phyloP scores from a whole-genome alignment of 2,888 invertebrate genomes.

The Oeneis ivallda region DNA sequence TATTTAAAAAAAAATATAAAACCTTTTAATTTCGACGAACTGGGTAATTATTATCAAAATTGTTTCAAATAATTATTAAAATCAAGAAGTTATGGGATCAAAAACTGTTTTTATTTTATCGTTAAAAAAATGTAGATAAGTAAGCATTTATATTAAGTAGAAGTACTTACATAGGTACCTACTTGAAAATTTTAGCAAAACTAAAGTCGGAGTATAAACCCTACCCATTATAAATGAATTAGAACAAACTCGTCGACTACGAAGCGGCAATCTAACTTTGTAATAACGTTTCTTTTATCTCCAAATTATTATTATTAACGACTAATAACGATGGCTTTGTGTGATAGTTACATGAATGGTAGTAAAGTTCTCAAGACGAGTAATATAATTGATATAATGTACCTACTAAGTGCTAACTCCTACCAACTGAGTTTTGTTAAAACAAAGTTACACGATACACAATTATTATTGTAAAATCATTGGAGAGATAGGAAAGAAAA shows the following conservation, averaged over 20 bases:
- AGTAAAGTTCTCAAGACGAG: constrained; percentile 18
- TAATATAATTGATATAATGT: not conserved
- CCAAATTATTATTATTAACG: constrained; percentile 31
- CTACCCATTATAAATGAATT: constrained; percentile 30
- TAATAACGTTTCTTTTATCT: constrained; percentile 56
- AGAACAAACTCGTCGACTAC: constrained; percentile 36
- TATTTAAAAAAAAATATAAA: too few relatives aligned
- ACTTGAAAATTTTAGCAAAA: not conserved
- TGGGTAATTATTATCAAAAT: too few relatives aligned
- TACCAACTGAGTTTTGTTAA: too few relatives aligned
- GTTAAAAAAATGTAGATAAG: too few relatives aligned
- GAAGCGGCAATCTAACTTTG: constrained; percentile 66
- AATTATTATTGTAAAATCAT: too few relatives aligned
- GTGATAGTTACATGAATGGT: constrained; percentile 28
- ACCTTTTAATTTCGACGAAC: too few relatives aligned
- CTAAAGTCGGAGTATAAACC: not conserved
- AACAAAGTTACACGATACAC: too few relatives aligned
- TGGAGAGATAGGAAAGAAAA: too few relatives aligned
- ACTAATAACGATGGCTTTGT: constrained; percentile 26
- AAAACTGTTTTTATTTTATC: too few relatives aligned
- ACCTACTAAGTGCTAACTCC: not conserved
- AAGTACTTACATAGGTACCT: not conserved
- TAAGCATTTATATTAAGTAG: not conserved
- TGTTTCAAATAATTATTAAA: too few relatives aligned
- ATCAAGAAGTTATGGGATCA: too few relatives aligned